A percentile compares a stretch with the other conserved stretches of the same genome.
Evolutionary conservation across 1,140 invertebrate species (phyloP).

Genomic region (Zophobas morio): DNA sequence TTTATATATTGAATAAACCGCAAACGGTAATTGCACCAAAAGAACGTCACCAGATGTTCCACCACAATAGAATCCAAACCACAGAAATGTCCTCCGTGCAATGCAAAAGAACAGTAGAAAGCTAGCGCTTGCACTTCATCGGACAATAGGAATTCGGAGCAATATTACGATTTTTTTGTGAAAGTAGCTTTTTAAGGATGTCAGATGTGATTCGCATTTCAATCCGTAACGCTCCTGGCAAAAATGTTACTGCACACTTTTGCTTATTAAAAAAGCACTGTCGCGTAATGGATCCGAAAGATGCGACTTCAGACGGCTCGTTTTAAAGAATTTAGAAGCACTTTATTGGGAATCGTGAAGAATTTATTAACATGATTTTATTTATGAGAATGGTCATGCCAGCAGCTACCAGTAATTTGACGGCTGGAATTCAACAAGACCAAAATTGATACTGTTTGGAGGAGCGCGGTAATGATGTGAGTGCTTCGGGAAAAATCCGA

Average conservation of each 20-base stretch:
- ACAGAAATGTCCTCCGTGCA: not conserved
- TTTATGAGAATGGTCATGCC: not conserved
- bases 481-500: too few relatives aligned
- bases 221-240: not conserved
- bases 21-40: conserved; percentile 9
- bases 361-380: conserved; percentile 26
- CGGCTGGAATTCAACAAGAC: not conserved
- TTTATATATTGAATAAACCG: conserved; percentile 17
- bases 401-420: conserved; percentile 4
- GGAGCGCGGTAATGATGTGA: too few relatives aligned
- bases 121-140: not conserved
- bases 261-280: conserved; percentile 1
- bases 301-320: not conserved
- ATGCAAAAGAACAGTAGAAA: not conserved
- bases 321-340: not conserved
- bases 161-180: conserved; percentile 15
- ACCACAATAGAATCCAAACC: not conserved
- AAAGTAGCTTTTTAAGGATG: conserved; percentile 22
- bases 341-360: conserved; percentile 20
- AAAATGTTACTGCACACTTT: conserved; percentile 3
- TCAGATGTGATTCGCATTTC: conserved; percentile 20
- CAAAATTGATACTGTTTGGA: not conserved
- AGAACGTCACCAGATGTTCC: conserved; percentile 4
- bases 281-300: not conserved
- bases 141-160: conserved; percentile 5